A percentile compares a stretch with the other conserved stretches of the same genome.
phyloP scores from a whole-genome alignment of 1,140 invertebrate species.

The Drosophila melanica region DNA sequence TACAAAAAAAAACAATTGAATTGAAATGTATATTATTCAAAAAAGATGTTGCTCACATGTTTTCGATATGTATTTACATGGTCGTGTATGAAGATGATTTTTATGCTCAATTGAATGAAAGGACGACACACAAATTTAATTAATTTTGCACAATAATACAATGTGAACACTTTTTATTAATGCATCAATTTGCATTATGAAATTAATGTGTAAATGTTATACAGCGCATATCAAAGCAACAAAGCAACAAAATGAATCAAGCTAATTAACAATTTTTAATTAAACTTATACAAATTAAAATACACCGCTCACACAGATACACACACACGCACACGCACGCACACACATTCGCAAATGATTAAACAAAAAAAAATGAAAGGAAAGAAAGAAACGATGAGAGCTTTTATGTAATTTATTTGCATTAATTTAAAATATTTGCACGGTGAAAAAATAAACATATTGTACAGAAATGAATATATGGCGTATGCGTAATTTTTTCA shows the following conservation, averaged over 20 bases:
- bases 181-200: slow-evolving; percentile 14
- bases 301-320: slow-evolving; percentile 5
- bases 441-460: slow-evolving; percentile 36
- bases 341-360: slow-evolving; percentile 7
- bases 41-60: background rate
- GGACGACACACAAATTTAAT: slow-evolving; percentile 17
- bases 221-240: slow-evolving; percentile 60
- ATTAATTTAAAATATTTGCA: slow-evolving; percentile 61
- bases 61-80: slow-evolving; percentile 8
- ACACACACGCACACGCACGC: slow-evolving; percentile 7
- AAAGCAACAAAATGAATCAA: slow-evolving; percentile 56
- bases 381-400: slow-evolving; percentile 30
- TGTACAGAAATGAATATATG: slow-evolving; percentile 45
- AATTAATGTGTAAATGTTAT: slow-evolving; percentile 49
- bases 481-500: slow-evolving; percentile 69
- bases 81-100: slow-evolving; percentile 10
- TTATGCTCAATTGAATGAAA: slow-evolving; percentile 34
- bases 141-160: slow-evolving; percentile 9
- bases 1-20: slow-evolving; percentile 8
- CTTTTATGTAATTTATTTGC: slow-evolving; percentile 44
- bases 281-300: slow-evolving; percentile 52
- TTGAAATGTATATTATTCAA: slow-evolving; percentile 6
- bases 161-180: slow-evolving; percentile 12
- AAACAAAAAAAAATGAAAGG: background rate
- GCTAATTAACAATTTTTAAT: slow-evolving; percentile 78